These are phyloP conservation scores for Micrasema minimum DNA, from an alignment of 1,140 invertebrate species.

Conservation along the genomic window DNA sequence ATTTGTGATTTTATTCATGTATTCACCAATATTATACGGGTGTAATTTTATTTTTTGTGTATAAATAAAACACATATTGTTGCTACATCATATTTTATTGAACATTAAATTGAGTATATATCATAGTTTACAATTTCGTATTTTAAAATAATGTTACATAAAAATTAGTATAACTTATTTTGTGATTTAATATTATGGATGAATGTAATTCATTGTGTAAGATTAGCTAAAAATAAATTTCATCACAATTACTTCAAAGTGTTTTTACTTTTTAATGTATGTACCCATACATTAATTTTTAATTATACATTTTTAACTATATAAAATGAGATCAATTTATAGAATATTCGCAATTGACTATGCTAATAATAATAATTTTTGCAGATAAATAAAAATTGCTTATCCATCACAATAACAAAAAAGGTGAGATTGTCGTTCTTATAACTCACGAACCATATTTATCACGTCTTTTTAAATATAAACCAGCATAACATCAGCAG, in stretches of 20 bases:
- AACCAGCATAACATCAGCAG: not conserved
- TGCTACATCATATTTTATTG: conserved; percentile 44
- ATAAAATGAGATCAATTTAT: conserved; percentile 18
- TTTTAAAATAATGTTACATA: conserved; percentile 18
- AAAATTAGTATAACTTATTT: conserved; percentile 5
- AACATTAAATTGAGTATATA: conserved; percentile 2
- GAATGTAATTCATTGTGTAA: not conserved
- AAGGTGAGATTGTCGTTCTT: conserved; percentile 13
- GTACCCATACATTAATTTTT: no score
- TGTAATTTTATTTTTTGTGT: no score
- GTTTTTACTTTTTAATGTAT: no score
- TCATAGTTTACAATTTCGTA: no score
- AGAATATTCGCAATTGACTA: not conserved
- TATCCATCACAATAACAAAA: not conserved
- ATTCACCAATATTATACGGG: no score
- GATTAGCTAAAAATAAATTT: not conserved
- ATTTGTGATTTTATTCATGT: no score
- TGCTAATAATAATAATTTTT: no score
- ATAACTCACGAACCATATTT: conserved; percentile 26
- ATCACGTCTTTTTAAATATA: conserved; percentile 18
- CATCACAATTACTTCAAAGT: not conserved
- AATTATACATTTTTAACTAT: no score
- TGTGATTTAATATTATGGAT: conserved; percentile 14
- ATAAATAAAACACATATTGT: conserved; percentile 28
- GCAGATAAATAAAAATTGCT: conserved; percentile 1